Evolutionary conservation across 2,113 vertebrate genomes (phyloP), one percentile per base, ranked within the genome.

Genomic region (Atherinomorus stipes): DNA sequence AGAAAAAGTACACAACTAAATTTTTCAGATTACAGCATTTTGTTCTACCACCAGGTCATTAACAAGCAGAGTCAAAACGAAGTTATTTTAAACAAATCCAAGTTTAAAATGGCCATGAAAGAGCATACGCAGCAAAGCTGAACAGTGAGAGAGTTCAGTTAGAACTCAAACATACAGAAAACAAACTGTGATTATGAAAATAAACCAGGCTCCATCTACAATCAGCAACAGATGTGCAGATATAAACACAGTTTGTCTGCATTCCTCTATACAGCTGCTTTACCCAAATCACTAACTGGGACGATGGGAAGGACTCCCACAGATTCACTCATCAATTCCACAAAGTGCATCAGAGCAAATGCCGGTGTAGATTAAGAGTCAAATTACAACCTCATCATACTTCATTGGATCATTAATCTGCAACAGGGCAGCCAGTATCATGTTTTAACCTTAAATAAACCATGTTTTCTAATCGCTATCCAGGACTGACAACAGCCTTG

Each of bases 221-320:
- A 89, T 81, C 76, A 76, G 83, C 70, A 65, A 85, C 88, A 90
- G 72, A 90, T 82, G 81, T 77, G 64, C 66, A 76, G 50, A 76
- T 67, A 79, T 64, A 81, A 82, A 88, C 78, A 70, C 58, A 52
- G 51, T 64, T 70, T 65, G 56, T 64, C 67, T 78, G 50, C 76
- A 80, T 82, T 89, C 81, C 74, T 85, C 61, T 44, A 64, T 56
- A 81, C 4, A 40, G 53, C 65, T 76, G 76, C 57, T 42, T 80
- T 42, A 64, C 26, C 42, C 65, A 70, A 64, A 78, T 76, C 78
- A 21, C 76, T 49, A 65, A 72, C 64, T 6, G 47, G 65, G 62
- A 74, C 49, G 11, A 75, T 10, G 40, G 60, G 53, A 49, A 62
- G 67, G 40, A 83, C 75, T 76, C 81, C 80, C 71, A 84, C 65